Base-by-base conservation (phyloP, 2,888 invertebrate species). In the Scrobipalpa costella region DNA sequence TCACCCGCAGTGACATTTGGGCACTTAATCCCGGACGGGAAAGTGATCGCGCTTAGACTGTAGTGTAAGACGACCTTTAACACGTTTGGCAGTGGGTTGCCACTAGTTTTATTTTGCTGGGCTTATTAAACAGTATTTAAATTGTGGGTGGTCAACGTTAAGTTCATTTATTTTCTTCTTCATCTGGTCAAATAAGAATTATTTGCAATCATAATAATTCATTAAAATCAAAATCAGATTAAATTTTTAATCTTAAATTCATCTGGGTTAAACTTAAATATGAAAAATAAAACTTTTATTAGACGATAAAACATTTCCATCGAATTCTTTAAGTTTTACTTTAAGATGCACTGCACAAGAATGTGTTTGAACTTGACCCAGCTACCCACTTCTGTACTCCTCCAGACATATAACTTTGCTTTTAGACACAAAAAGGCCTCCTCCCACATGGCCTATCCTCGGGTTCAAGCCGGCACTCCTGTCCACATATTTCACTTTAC, bases 1-100 rank as follows among this genome's bases (percentile, higher is more conserved):
- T 90, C 90, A 89, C 80, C 79, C 83, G 81, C 81, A 80, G 76
- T 89, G 90, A 89, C 90, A 90, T 90, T 91, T 88, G 73, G 84
- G 81, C 80, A 80, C 79, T 84, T 89, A 91, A 90, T 88, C 90
- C 87, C 63, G 67, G 70, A 34, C 55, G 77, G 83, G 88, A 88
- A 88, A 90, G 88, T 85, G 88, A 87, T 86, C 82, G 81, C 55
- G 55, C 33, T 55, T 81, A 74, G 79, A n/a, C n/a, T n/a, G n/a
- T n/a, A 80, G 73, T 73, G 74, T 40, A 49, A 40, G 13, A 40
- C 40, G 62, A 40, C 58, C 63, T 63, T 63, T 63, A 55, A 55
- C 55, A 55, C 21, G 55, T 55, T 55, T 55, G 55, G 47, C n/a
- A 17, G 49, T 49, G 17, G n/a, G n/a, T n/a, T 17, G 49, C 8